Base-by-base conservation (phyloP, 2,113 vertebrate species). In the Neofelis nebulosa region DNA sequence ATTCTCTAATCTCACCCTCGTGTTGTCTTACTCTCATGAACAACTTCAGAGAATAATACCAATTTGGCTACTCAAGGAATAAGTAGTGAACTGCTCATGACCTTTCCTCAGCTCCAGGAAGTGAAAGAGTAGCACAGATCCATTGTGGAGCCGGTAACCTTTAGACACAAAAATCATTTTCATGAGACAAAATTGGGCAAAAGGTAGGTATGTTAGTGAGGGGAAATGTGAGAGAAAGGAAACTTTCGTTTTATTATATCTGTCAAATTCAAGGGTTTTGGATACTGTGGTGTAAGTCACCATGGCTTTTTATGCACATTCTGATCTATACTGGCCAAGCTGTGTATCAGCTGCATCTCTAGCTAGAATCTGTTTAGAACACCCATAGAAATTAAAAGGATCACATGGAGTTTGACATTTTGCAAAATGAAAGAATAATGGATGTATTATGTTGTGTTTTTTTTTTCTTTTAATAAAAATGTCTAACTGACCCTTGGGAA, bases 341-440 rank as follows among this genome's bases (percentile, higher is more conserved):
- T 97, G 98, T 95, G 80, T 96, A 94, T 97, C 97, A 98, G 90
- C 95, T 98, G 97, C 86, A 95, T 98, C 96, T 96, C 98, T 95
- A 98, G 98, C 98, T 98, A 97, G 98, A 98, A 98, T 98, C 76
- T 83, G 0, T 98, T 99, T 98, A 97, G 98, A 99, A 98, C 98
- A 98, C 98, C 98, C 98, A 98, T 98, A 98, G 98, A 98, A 99
- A 99, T 98, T 99, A 99, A 99, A 99, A 98, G 98, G 98, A 99
- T 99, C 98, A 97, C 98, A 98, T 98, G 98, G 98, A 98, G 98
- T 97, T 99, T 99, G 99, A 98, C 99, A 99, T 99, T 99, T 99
- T 98, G 96, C 96, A 98, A 98, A 99, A 99, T 98, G 98, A 98
- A 98, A 98, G 98, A 98, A 98, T 98, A 98, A 99, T 98, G 98